A percentile compares a stretch with the other conserved stretches of the same genome.
phyloP scores from a whole-genome alignment of 2,797 vertebrate genomes.

The Gouania willdenowi region DNA sequence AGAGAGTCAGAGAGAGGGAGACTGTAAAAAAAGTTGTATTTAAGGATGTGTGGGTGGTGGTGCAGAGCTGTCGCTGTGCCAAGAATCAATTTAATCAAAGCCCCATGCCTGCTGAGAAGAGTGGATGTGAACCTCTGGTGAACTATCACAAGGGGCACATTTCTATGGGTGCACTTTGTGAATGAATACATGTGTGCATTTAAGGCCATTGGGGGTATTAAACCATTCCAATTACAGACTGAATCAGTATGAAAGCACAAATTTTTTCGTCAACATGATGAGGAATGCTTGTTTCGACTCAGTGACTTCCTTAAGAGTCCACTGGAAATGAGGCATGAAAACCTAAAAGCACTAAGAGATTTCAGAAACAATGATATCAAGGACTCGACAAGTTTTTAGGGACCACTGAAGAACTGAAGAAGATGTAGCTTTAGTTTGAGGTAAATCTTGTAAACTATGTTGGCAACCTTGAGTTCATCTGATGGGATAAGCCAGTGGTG shows the following conservation, averaged over 20 bases:
- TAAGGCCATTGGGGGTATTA: background rate
- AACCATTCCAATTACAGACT: slow-evolving; percentile 23
- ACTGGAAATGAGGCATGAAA: background rate
- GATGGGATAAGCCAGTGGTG: no score
- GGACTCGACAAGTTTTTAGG: no score
- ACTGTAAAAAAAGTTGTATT: background rate
- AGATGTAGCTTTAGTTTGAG: no score
- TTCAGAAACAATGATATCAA: background rate
- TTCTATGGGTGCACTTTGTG: background rate
- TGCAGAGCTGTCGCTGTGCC: slow-evolving; percentile 2
- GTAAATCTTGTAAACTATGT: no score
- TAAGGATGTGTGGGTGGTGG: slow-evolving; percentile 3
- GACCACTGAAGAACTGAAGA: no score
- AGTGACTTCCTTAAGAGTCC: slow-evolving; percentile 7
- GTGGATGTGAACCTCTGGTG: slow-evolving; percentile 2
- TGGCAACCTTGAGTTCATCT: no score
- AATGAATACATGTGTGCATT: background rate
- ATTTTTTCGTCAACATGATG: slow-evolving; percentile 20
- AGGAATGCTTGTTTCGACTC: slow-evolving; percentile 3
- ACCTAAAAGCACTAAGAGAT: background rate
- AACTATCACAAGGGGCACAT: background rate
- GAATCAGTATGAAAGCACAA: background rate
- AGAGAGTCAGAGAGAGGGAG: background rate
- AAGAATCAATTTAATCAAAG: slow-evolving; percentile 26
- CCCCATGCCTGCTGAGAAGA: background rate